Evolutionary conservation across 2,797 vertebrate genomes (phyloP), one percentile per base, ranked within the genome.

Genomic region (Squalus acanthias): DNA sequence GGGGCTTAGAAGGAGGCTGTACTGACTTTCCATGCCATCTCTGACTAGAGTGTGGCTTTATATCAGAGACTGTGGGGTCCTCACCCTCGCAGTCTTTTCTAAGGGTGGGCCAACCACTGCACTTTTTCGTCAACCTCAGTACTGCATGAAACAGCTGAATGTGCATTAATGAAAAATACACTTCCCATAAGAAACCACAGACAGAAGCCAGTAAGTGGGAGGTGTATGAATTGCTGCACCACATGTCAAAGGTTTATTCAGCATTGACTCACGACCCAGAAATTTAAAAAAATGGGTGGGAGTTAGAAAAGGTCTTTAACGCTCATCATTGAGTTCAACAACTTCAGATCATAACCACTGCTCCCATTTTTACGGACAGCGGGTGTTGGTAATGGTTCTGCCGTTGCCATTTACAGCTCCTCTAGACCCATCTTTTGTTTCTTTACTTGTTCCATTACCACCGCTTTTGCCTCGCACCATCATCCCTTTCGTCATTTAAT

Each of bases 141-240:
- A n/a, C 5, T 60, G 26, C 50, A 9, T n/a, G 46, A 95, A 95
- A 76, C 94, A 95, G 94, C 94, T 95, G 94, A 95, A 57, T 60
- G 24, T 95, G 94, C 94, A 95, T 33, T 95, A 60, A 57, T n/a
- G 2, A 95, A 50, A 60, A 13, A 53, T 50, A 29, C 94, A 95
- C 70, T 95, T 76, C 94, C 69, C 72, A 74, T 72, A 95, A 74
- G 24, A 74, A 95, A 95, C 94, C 94, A 12, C 94, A 95, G 50
- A 74, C 67, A 74, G 53, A 95, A n/a, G 46, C 46, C 67, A 57
- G 70, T 9, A 33, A 74, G 69, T 74, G 94, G 94, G 69, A 74
- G 94, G 69, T 33, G 46, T 76, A 17, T 22, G 17, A 95, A 17
- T 20, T 29, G 46, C 72, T 95, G 29, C 70, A 95, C 94, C 94